A percentile compares a stretch with the other conserved stretches of the same genome.
These are phyloP conservation scores for Hoplodrina ambigua DNA, from an alignment of 2,888 invertebrate species.

Conservation along the genomic window DNA sequence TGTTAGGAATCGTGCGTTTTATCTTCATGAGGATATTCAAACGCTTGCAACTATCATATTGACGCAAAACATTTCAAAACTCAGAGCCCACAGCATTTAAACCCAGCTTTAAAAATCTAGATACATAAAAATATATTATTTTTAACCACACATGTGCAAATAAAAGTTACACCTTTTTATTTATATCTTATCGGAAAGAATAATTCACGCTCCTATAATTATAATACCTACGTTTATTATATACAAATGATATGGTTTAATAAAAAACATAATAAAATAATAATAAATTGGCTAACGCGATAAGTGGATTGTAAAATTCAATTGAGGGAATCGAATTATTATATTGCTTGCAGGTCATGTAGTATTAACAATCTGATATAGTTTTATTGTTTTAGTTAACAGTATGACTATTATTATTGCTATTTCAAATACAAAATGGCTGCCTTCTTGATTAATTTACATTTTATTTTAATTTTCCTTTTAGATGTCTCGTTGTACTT, in stretches of 20 bases:
- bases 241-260: conserved; percentile 30
- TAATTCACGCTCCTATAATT: conserved; percentile 20
- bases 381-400: conserved; percentile 41
- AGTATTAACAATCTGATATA: conserved; percentile 32
- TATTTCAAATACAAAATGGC: conserved; percentile 9
- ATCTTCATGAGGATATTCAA: conserved; percentile 34
- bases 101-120: neutral
- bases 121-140: conserved; percentile 17
- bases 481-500: neutral
- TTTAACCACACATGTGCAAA: conserved; percentile 3
- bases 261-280: conserved; percentile 23
- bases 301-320: conserved; percentile 44
- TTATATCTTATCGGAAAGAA: conserved; percentile 32
- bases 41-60: conserved; percentile 4
- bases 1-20: conserved; percentile 27
- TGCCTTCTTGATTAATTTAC: neutral
- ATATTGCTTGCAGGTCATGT: conserved; percentile 25
- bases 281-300: conserved; percentile 23
- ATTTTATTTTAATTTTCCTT: neutral
- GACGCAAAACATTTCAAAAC: conserved; percentile 17
- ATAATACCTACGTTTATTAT: conserved; percentile 10
- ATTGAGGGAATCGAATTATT: conserved; percentile 45
- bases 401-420: conserved; percentile 31
- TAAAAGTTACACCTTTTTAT: conserved; percentile 20
- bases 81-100: conserved; percentile 6